Evolutionary conservation across 2,888 invertebrate species (phyloP).

Genomic region (Trissolcus japonicus): DNA sequence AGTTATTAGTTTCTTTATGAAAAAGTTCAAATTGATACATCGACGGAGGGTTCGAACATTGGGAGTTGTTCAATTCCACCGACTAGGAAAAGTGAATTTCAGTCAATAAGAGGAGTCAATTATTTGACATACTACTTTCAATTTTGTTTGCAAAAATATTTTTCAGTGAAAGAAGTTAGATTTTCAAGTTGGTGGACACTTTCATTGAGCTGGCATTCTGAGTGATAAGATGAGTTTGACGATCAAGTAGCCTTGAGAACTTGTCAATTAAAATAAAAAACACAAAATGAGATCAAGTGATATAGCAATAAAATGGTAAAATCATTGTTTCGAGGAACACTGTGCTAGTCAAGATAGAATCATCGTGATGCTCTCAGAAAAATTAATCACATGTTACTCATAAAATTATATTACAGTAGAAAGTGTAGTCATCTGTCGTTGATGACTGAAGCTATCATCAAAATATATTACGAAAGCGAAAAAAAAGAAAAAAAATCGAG

Average conservation of each 20-base stretch:
- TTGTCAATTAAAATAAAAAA: conserved; percentile 51
- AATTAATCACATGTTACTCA: conserved; percentile 53
- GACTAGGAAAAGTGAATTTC: background rate
- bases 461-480: conserved; percentile 46
- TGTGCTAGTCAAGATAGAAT: conserved; percentile 59
- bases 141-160: background rate
- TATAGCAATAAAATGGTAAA: conserved; percentile 48
- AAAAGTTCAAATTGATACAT: conserved; percentile 23
- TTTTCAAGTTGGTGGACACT: background rate
- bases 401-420: conserved; percentile 47
- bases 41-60: conserved; percentile 22
- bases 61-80: conserved; percentile 6
- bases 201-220: conserved; percentile 3
- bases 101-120: conserved; percentile 46
- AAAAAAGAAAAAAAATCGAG: conserved; percentile 34
- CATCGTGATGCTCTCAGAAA: conserved; percentile 54
- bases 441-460: conserved; percentile 55
- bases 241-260: conserved; percentile 53
- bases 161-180: background rate
- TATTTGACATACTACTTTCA: conserved; percentile 16
- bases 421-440: conserved; percentile 43
- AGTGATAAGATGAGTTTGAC: conserved; percentile 23
- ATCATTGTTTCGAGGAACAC: conserved; percentile 67
- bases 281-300: conserved; percentile 42
- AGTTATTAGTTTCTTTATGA: conserved; percentile 1